Conservation (phyloP, 1,140 invertebrate species). For the Centruroides vittatus region DNA sequence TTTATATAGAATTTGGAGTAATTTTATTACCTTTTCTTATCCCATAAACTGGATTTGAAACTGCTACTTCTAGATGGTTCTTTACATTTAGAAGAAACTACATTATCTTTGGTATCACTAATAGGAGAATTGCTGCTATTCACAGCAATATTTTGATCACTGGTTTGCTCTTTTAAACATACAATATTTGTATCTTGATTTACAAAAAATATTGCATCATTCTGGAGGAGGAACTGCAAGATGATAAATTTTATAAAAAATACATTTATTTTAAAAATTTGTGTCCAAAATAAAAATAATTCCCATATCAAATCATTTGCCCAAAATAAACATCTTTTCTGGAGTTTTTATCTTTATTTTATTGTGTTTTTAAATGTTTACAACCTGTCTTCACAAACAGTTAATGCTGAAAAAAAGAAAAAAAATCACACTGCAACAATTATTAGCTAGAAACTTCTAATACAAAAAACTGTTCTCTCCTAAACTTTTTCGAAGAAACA, state of each 20-base stretch:
- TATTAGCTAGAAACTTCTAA: too few relatives aligned
- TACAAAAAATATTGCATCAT: slow-evolving; percentile 8
- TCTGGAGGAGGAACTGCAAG: slow-evolving; percentile 12
- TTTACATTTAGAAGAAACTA: slow-evolving; percentile 8
- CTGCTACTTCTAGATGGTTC: slow-evolving; percentile 6
- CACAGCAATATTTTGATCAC: background rate
- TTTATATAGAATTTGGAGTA: background rate
- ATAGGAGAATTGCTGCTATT: background rate
- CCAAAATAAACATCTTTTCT: too few relatives aligned
- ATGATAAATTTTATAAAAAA: background rate
- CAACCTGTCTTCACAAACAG: too few relatives aligned
- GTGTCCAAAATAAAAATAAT: too few relatives aligned
- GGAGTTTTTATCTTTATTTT: too few relatives aligned
- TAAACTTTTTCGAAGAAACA: too few relatives aligned
- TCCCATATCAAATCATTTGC: too few relatives aligned
- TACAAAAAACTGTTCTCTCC: too few relatives aligned
- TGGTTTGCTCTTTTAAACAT: slow-evolving; percentile 5
- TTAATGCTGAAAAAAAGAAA: too few relatives aligned
- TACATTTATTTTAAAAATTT: too few relatives aligned
- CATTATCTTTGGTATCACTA: background rate
- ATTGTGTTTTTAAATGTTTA: too few relatives aligned
- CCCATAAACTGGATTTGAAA: slow-evolving; percentile 11
- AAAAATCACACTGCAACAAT: too few relatives aligned
- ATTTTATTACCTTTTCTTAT: slow-evolving; percentile 8
- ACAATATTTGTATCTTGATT: slow-evolving; percentile 8